Conservation (phyloP, 1,140 invertebrate genomes). For the Steinernema feltiae region DNA sequence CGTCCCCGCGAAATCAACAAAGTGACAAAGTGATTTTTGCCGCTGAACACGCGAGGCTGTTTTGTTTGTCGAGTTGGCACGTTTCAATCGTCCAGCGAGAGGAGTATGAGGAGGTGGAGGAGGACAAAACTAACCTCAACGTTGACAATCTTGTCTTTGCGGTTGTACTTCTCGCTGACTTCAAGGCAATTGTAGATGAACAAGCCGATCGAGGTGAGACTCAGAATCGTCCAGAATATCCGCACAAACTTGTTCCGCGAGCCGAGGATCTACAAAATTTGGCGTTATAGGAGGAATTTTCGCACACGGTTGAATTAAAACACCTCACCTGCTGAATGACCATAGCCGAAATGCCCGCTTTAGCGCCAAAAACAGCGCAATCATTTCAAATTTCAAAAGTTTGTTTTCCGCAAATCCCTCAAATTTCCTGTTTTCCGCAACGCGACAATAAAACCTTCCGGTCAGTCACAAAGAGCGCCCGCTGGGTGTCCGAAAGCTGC, state of each 20-base stretch:
- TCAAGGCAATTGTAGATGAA: constrained; percentile 22
- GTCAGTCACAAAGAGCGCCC: no score
- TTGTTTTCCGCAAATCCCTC: not conserved
- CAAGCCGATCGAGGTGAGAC: constrained; percentile 17
- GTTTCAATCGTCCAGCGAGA: no score
- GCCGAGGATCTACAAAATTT: constrained; percentile 14
- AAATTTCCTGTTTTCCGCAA: not conserved
- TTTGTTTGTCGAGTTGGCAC: not conserved
- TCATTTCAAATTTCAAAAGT: not conserved
- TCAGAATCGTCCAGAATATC: constrained; percentile 27
- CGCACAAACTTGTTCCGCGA: constrained; percentile 9
- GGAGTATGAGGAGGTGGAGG: not conserved
- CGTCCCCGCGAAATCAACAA: not conserved
- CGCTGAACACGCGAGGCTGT: not conserved
- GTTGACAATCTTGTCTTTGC: constrained; percentile 54
- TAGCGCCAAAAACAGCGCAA: no score
- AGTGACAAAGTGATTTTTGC: constrained; percentile 16
- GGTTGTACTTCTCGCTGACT: constrained; percentile 33
- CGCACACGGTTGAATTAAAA: no score
- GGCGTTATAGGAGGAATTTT: not conserved
- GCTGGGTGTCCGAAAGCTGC: no score
- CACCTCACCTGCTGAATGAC: no score
- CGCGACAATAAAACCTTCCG: no score
- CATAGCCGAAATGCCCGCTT: no score
- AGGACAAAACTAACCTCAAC: constrained; percentile 43